Base-by-base conservation (phyloP, 2,888 invertebrate species). In the Euproctis similis region DNA sequence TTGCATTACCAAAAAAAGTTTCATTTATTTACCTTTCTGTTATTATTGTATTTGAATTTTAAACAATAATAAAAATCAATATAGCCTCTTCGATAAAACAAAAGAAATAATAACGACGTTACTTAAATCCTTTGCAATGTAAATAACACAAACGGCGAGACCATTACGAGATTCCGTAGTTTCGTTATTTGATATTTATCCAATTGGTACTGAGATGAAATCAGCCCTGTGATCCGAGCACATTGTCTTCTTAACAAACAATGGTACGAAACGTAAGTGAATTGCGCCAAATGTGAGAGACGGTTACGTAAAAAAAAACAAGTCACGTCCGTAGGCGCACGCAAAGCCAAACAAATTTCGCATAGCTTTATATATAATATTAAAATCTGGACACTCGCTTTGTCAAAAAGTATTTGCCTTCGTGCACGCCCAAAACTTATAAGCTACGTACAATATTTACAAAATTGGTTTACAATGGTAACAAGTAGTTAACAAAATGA, bases 401-500 rank as follows among this genome's bases (percentile, higher is more conserved):
- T 17, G 12, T 36, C 22, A 48, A 4, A 54, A 55, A 54, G 48
- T 41, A 67, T 64, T 72, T 56, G 57, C 64, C 58, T 70, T 66
- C 55, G 70, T 68, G 76, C 68, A 71, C 73, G 75, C 74, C 73
- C 38, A 32, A 38, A 41, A 38, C 46, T 46, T 47, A 36, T 7
- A 10, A n/a, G n/a, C n/a, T n/a, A n/a, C n/a, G 2, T 30, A 30
- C 34, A 53, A 49, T 71, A 73, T 69, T 66, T 72, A 71, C 66
- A 68, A 57, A 40, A 58, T 68, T 68, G 61, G 68, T 68, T 62
- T 59, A 52, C 49, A 55, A 55, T 45, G 75, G 75, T 78, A 77
- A 78, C 75, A 69, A 75, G 56, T 68, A 72, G 57, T 69, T 76
- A 74, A 75, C 72, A 75, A 52, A n/a, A 71, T 78, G 80, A 81